Conservation (phyloP, 2,888 invertebrate species). For the Drosophila engyochracea region DNA sequence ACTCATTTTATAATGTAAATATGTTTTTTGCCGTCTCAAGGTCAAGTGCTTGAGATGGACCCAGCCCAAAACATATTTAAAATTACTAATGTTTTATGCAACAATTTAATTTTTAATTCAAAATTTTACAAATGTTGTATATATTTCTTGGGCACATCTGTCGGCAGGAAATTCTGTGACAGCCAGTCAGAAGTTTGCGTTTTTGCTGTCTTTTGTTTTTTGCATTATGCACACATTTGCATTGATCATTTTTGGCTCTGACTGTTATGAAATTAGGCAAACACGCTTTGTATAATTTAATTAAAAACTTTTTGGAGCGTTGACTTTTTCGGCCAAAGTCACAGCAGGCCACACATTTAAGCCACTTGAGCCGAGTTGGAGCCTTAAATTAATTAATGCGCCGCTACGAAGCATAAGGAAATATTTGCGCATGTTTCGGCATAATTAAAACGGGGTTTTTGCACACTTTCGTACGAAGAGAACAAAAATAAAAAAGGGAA, state of each 20-base stretch:
- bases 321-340: constrained; percentile 66
- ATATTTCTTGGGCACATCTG: not conserved
- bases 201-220: not conserved
- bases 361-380: constrained; percentile 49
- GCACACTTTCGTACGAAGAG: constrained; percentile 18
- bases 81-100: not conserved
- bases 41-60: not conserved
- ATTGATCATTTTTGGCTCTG: constrained; percentile 10
- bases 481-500: constrained; percentile 10
- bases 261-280: constrained; percentile 58
- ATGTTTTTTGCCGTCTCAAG: not conserved
- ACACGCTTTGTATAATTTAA: constrained; percentile 73
- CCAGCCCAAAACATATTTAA: not conserved
- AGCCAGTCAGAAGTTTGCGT: constrained; percentile 1
- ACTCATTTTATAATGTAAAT: not conserved
- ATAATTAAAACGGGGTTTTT: constrained; percentile 71
- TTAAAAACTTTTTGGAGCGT: constrained; percentile 67
- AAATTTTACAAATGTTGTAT: not conserved
- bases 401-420: constrained; percentile 66
- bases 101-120: constrained; percentile 4
- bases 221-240: constrained; percentile 17
- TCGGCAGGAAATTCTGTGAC: not conserved
- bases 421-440: constrained; percentile 76
- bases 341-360: constrained; percentile 61
- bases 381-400: constrained; percentile 75